These are phyloP conservation scores for Patella depressa DNA, from an alignment of 2,888 invertebrate genomes.

Conservation along the genomic window DNA sequence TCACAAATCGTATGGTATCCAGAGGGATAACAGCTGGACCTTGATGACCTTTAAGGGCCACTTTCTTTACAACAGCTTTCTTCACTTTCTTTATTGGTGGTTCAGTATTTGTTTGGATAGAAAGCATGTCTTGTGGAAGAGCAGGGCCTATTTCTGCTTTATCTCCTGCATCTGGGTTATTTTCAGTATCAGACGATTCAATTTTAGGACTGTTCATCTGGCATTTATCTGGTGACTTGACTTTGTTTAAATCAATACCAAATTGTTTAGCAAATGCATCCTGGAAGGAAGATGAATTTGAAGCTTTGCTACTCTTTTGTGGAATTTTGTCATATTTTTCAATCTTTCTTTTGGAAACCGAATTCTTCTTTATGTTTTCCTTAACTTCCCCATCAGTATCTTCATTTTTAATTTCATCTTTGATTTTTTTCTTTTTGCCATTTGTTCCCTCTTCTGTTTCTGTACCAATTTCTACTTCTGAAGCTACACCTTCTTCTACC, in stretches of 20 bases:
- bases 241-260: not conserved
- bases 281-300: constrained; percentile 35
- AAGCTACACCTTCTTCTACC: not conserved
- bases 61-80: constrained; percentile 3
- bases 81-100: constrained; percentile 34
- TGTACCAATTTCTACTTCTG: not conserved
- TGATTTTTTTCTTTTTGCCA: constrained; percentile 28
- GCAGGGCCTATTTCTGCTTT: not conserved
- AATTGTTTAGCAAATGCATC: constrained; percentile 39
- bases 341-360: constrained; percentile 23
- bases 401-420: constrained; percentile 21
- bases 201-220: constrained; percentile 6
- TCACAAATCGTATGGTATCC: constrained; percentile 11
- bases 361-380: constrained; percentile 19
- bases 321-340: constrained; percentile 1
- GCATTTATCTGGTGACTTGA: not conserved
- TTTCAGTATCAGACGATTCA: constrained; percentile 12
- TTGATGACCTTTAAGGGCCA: constrained; percentile 1
- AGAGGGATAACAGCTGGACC: constrained; percentile 21
- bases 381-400: constrained; percentile 23
- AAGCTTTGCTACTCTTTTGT: constrained; percentile 19
- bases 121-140: not conserved
- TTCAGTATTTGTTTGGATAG: constrained; percentile 18
- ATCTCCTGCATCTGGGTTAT: not conserved
- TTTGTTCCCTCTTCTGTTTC: constrained; percentile 21